Evolutionary conservation across 1,140 invertebrate genomes (phyloP).

Genomic region (Aphaenogaster rudis): DNA sequence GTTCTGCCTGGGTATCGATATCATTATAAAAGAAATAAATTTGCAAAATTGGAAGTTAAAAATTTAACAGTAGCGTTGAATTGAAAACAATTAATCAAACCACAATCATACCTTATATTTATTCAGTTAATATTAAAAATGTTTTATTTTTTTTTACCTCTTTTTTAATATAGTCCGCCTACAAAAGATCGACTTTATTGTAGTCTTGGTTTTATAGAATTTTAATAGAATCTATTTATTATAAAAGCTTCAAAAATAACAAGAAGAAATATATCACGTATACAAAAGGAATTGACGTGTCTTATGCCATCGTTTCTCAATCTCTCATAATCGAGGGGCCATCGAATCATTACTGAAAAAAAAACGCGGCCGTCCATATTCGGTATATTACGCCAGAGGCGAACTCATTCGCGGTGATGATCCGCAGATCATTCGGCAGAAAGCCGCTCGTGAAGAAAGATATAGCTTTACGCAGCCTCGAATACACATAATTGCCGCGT

Average conservation of each 20-base stretch:
- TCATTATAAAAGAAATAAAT: background rate
- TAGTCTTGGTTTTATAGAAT: too few relatives aligned
- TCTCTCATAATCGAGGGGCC: background rate
- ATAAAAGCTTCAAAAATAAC: background rate
- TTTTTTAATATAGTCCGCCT: too few relatives aligned
- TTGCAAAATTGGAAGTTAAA: background rate
- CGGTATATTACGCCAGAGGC: conserved; percentile 5
- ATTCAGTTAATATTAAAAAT: background rate
- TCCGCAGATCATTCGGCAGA: background rate
- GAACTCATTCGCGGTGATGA: conserved; percentile 12
- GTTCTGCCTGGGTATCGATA: too few relatives aligned
- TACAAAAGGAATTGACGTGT: background rate
- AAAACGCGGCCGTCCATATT: background rate
- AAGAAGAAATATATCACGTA: background rate
- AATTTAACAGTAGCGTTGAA: background rate
- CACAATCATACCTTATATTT: background rate
- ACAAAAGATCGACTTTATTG: too few relatives aligned
- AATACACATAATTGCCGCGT: background rate
- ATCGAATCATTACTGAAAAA: conserved; percentile 7
- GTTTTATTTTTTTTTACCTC: background rate
- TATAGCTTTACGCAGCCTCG: conserved; percentile 1
- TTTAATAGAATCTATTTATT: background rate
- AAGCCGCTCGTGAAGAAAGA: conserved; percentile 16
- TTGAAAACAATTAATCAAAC: background rate
- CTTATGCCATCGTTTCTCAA: background rate